Conservation (phyloP, 2,113 vertebrate genomes). For the Cottus gobio region DNA sequence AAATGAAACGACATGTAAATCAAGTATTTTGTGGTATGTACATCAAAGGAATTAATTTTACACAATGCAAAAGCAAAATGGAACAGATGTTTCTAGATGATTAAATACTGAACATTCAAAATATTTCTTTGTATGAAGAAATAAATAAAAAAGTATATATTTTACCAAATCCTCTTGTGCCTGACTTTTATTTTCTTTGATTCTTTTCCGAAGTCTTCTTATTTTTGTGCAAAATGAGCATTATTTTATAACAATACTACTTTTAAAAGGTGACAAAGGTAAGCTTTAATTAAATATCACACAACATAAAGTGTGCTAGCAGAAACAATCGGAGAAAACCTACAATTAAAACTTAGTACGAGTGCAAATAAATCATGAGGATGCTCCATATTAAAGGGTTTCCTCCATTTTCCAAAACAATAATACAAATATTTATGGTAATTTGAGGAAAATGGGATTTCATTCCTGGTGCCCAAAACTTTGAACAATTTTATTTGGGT, state of each 20-base stretch:
- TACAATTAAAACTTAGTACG: not conserved
- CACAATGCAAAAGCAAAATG: constrained; percentile 87
- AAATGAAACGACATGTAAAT: constrained; percentile 84
- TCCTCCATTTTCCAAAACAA: not conserved
- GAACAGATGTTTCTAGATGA: constrained; percentile 94
- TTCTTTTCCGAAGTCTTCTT: not conserved
- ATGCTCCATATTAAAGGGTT: not conserved
- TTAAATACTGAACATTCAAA: constrained; percentile 96
- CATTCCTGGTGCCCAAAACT: not conserved
- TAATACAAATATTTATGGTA: not conserved
- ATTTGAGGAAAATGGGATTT: not conserved
- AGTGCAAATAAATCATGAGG: not conserved
- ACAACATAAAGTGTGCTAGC: not conserved
- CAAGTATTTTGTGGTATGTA: constrained; percentile 97
- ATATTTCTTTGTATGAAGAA: constrained; percentile 98
- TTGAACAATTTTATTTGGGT: not conserved
- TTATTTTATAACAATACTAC: no score
- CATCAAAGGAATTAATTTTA: constrained; percentile 96
- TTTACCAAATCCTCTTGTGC: constrained; percentile 85
- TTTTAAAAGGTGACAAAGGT: not conserved
- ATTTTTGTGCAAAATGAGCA: not conserved
- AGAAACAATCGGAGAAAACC: not conserved
- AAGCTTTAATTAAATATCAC: not conserved
- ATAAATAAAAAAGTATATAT: constrained; percentile 96
- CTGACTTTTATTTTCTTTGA: constrained; percentile 30